Evolutionary conservation across 2,888 invertebrate genomes (phyloP), one percentile per base, ranked within the genome.

Genomic region (Lutraria lutraria): DNA sequence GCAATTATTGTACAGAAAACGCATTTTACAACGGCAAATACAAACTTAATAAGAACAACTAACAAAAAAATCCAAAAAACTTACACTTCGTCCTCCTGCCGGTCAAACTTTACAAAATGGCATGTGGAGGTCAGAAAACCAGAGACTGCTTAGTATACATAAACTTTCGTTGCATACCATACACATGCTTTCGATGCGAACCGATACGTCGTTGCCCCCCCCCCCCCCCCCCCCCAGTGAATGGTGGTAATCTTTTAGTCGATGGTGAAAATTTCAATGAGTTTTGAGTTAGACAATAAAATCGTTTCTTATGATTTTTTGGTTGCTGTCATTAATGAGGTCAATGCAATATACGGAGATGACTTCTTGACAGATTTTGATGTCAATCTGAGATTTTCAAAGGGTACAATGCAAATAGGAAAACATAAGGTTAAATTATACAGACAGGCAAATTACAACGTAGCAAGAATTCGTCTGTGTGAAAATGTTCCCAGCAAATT

Each of bases 321-420:
- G 21, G 87, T 90, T 16, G 90, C 89, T 21, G 85, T 88, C 16
- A 53, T 89, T 16, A 53, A 80, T 53, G 72, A 84, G 16, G 43
- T 88, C 19, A 0, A 52, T n/a, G 91, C 89, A 15, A 89, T 91
- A 16, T n/a, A 90, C 25, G 92, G 90, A 12, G 60, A 87, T 21
- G 90, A 92, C 85, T 91, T 91, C 60, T 56, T 90, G 15, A 86
- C 86, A 52, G 31, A 81, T 25, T 83, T 88, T 87, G 89, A 89
- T 72, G 89, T 83, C 13, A 76, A 68, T 56, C 54, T 92, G 21
- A 87, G 88, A 2, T 86, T 91, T 79, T 81, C 81, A 0, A 90
- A 89, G 54, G 31, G 25, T 16, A 52, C n/a, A 16, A 81, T 91
- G 54, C 43, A 31, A 34, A 89, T 85, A 21, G 81, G 76, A 8